Base-by-base conservation (phyloP, 2,888 invertebrate genomes). In the Pseudococcus longispinus region DNA sequence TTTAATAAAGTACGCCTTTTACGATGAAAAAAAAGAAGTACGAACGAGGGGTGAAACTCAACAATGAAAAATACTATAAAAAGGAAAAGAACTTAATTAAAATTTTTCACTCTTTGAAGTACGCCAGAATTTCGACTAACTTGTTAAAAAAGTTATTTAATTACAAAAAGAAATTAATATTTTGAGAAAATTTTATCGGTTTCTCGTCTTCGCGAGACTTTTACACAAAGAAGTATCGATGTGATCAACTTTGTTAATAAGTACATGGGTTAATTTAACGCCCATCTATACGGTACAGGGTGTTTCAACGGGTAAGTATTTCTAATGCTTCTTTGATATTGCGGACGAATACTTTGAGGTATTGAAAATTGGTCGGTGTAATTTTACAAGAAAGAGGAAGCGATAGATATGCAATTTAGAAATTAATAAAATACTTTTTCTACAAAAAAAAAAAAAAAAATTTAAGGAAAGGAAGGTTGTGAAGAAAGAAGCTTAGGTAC, bases 91-190 rank as follows among this genome's bases (percentile, higher is more conserved):
- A 80, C 77, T 80, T 80, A 80, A 80, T 80, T 80, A 80, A 80
- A 80, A 80, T 42, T 80, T 70, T 80, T 20, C 77, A 42, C 37
- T 80, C 77, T 80, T 80, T 80, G 77, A 80, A 80, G 42, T 80
- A 42, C 9, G 60, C 37, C 29, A 29, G 29, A 80, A 80, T 80
- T 42, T 42, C 42, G 32, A 20, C 5, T 9, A 42, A 80, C 11
- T 80, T 42, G 77, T 42, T 42, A 70, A 80, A 80, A 80, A 80
- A 80, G 42, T 80, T 80, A 80, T 80, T 80, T 80, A 80, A 80
- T 80, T 80, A 80, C 60, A 42, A 80, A 42, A 80, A 42, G 23
- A 80, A 42, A 80, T 80, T 80, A 80, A 80, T 80, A 80, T 80
- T 32, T 74, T 42, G 32, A 20, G 42, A 42, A 80, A 37, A 80